These are phyloP conservation scores for Drosophila borborema DNA, from an alignment of 2,888 invertebrate species.

Conservation along the genomic window DNA sequence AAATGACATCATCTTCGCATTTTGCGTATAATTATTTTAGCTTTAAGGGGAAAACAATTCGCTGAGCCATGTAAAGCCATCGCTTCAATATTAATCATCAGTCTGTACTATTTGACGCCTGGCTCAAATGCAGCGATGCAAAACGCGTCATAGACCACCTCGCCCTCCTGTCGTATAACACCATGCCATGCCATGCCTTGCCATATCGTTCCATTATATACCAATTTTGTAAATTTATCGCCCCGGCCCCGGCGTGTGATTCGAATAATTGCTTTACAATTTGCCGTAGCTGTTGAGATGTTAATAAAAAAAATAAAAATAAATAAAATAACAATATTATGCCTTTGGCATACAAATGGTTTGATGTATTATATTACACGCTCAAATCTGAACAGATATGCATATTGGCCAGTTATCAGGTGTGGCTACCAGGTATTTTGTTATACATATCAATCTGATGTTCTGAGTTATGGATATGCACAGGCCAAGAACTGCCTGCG, in stretches of 20 bases:
- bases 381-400: conserved; percentile 31
- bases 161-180: background rate
- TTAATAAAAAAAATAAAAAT: conserved; percentile 32
- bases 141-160: conserved; percentile 27
- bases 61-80: conserved; percentile 7
- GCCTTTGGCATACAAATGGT: conserved; percentile 70
- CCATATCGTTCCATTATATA: conserved; percentile 38
- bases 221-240: conserved; percentile 57
- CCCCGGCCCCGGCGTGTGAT: conserved; percentile 62
- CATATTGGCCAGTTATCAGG: conserved; percentile 60
- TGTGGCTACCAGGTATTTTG: conserved; percentile 57
- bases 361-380: conserved; percentile 57
- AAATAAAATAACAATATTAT: conserved; percentile 46
- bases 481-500: conserved; percentile 11
- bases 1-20: conserved; percentile 65
- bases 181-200: conserved; percentile 1
- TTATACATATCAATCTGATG: conserved; percentile 65
- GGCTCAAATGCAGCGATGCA: conserved; percentile 73
- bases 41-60: conserved; percentile 31
- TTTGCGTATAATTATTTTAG: conserved; percentile 26
- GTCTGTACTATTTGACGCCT: conserved; percentile 39
- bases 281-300: conserved; percentile 45
- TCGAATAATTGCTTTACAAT: conserved; percentile 78
- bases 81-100: conserved; percentile 22
- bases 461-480: conserved; percentile 29